Evolutionary conservation across 2,888 invertebrate species (phyloP), one percentile per base, ranked within the genome.

Genomic region (Apomyelois bistriatella): DNA sequence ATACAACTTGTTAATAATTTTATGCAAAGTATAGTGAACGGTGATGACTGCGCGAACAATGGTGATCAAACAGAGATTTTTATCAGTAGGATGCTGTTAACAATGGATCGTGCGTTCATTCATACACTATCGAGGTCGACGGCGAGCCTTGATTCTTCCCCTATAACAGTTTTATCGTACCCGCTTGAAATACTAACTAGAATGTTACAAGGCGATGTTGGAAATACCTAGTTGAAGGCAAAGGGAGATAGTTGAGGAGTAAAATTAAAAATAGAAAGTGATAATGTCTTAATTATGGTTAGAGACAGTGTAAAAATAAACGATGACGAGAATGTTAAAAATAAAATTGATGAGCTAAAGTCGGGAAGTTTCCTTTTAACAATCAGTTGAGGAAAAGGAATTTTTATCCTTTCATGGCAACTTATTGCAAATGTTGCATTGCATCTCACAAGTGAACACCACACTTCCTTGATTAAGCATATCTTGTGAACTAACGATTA

Each of bases 41-140:
- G 54, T 47, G 57, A 58, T 58, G 59, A 59, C 58, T 68, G 58
- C 58, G 61, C 60, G 62, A 65, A 70, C 63, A 70, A 71, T 69
- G 62, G 66, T 58, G 61, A 64, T 60, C 58, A 54, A 58, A 48
- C 48, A 30, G 60, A 59, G 70, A 74, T 75, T 63, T n/a, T 67
- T 64, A 74, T 76, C 71, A 66, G 52, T 53, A 58, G 61, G 66
- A 68, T 65, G 65, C 63, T 62, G 65, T 54, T 65, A 71, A 73
- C 72, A 72, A 72, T 72, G 64, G 59, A 55, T 57, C 60, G 56
- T 56, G 57, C 57, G 65, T 66, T 66, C 72, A 71, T 69, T 72
- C 71, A 70, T 65, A 56, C 61, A 50, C 55, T 57, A 61, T 61
- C 69, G 72, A 76, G 74, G 74, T 65, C 72, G 55, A 22, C 46